A percentile compares a stretch with the other conserved stretches of the same genome.
These are phyloP conservation scores for Megaceryle torquata DNA, from an alignment of 2,113 vertebrate genomes.

Conservation along the genomic window DNA sequence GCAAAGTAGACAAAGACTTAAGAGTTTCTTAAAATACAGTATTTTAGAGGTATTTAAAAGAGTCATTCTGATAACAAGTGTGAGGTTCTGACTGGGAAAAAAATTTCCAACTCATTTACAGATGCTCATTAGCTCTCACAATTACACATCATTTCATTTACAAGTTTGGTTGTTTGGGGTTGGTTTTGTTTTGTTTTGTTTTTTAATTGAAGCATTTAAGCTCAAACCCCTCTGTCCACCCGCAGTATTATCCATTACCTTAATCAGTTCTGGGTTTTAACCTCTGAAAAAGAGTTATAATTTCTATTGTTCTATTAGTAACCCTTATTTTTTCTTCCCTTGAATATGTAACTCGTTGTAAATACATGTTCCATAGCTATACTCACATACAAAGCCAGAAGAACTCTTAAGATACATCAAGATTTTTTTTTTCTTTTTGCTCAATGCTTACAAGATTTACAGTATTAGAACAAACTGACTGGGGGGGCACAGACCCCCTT, in stretches of 20 bases:
- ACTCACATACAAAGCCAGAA: background rate
- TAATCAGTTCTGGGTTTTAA: background rate
- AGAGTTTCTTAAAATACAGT: background rate
- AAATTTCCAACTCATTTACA: background rate
- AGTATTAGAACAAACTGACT: background rate
- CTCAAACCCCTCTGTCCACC: background rate
- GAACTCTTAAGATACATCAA: background rate
- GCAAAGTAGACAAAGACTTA: background rate
- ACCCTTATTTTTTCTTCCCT: background rate
- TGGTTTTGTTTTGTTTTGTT: background rate
- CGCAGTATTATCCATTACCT: background rate
- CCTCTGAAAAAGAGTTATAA: background rate
- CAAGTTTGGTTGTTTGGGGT: background rate
- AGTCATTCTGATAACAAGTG: background rate
- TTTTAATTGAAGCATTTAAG: background rate
- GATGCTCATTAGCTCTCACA: background rate
- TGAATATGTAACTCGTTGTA: background rate
- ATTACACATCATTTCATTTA: background rate
- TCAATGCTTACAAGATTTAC: background rate
- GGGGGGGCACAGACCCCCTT: background rate
- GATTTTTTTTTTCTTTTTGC: background rate
- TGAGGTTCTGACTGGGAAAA: background rate
- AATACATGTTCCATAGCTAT: background rate
- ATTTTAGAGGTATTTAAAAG: background rate
- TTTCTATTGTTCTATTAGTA: background rate